A percentile compares a stretch with the other conserved stretches of the same genome.
These are phyloP conservation scores for Carettochelys insculpta DNA, from an alignment of 2,113 vertebrate species.

Conservation along the genomic window DNA sequence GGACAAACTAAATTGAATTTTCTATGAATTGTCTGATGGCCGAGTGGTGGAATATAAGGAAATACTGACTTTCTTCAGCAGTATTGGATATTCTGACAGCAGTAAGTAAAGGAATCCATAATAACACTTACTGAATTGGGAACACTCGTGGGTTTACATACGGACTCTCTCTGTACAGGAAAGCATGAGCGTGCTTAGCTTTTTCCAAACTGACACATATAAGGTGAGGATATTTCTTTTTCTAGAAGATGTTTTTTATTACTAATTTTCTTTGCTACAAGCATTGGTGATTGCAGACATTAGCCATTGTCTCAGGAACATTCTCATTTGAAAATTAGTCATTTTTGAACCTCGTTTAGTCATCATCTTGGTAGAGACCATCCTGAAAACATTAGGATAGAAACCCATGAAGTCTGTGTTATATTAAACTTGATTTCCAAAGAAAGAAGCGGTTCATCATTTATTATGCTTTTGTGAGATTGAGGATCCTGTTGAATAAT, in stretches of 20 bases:
- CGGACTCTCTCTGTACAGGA: neutral
- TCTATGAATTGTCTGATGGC: slow-evolving; percentile 40
- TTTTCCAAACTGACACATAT: neutral
- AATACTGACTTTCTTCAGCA: neutral
- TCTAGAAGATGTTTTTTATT: neutral
- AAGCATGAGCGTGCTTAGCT: neutral
- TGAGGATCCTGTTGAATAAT: neutral
- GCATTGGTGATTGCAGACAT: neutral
- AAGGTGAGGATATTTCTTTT: neutral
- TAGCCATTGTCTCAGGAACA: neutral
- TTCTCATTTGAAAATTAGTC: neutral
- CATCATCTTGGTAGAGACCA: neutral
- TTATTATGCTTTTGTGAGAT: neutral
- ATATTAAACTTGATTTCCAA: neutral
- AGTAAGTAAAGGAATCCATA: neutral
- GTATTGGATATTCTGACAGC: neutral
- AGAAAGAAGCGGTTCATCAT: neutral
- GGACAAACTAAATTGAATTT: slow-evolving; percentile 44
- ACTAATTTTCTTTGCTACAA: neutral
- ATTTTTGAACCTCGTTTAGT: neutral
- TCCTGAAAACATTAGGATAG: neutral
- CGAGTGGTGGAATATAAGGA: slow-evolving; percentile 18
- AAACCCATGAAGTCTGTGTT: neutral
- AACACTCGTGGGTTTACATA: neutral
- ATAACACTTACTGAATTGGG: neutral